These are phyloP conservation scores for Lamprologus lemairii DNA, from an alignment of 2,113 vertebrate species.

Conservation along the genomic window DNA sequence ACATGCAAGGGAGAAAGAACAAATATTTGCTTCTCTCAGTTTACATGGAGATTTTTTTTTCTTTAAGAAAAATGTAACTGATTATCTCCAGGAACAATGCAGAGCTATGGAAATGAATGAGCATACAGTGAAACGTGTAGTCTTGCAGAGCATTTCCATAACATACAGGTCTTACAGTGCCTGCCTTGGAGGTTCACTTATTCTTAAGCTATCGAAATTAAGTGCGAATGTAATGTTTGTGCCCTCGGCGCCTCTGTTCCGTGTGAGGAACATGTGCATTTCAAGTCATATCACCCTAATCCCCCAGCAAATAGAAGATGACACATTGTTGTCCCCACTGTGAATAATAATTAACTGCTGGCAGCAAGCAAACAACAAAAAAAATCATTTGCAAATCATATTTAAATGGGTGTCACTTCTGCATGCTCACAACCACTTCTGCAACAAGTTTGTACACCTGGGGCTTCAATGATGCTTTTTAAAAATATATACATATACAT, in stretches of 20 bases:
- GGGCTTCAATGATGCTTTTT: neutral
- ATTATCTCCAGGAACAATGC: neutral
- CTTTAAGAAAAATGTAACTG: neutral
- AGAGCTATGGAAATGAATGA: neutral
- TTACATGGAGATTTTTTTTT: neutral
- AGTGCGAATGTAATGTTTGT: slow-evolving; percentile 28
- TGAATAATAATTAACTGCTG: slow-evolving; percentile 56
- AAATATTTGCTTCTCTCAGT: neutral
- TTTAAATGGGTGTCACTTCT: slow-evolving; percentile 35
- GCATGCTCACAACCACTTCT: slow-evolving; percentile 9
- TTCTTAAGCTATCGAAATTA: slow-evolving; percentile 17
- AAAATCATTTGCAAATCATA: slow-evolving; percentile 52
- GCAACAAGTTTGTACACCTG: slow-evolving; percentile 33
- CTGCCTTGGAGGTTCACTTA: neutral
- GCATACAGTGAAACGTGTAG: neutral
- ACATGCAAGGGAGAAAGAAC: neutral
- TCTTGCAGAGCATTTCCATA: neutral
- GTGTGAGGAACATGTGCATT: slow-evolving; percentile 34
- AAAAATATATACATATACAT: neutral
- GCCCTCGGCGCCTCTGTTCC: slow-evolving; percentile 18
- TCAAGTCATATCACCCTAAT: slow-evolving; percentile 26
- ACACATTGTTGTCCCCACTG: slow-evolving; percentile 42
- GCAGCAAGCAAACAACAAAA: slow-evolving; percentile 20
- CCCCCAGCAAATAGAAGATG: slow-evolving; percentile 47
- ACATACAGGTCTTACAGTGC: neutral